Percentiles rank a stretch among this genome's conserved stretches.
Evolutionary conservation across 2,888 invertebrate genomes (phyloP).

Genomic region (Lithophane socia): DNA sequence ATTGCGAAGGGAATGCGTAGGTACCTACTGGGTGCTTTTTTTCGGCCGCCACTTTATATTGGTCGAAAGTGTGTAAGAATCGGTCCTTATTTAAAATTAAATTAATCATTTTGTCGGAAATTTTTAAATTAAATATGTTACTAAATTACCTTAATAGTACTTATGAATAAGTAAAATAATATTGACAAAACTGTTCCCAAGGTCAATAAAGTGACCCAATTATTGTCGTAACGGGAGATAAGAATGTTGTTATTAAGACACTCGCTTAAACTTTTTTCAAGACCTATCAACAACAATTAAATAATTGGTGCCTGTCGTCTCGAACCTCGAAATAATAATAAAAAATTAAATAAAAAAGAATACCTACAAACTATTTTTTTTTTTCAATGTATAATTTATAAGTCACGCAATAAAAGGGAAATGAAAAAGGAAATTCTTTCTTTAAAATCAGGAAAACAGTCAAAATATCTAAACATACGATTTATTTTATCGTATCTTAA

Average conservation of each 20-base stretch:
- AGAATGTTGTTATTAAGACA: background rate
- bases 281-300: background rate
- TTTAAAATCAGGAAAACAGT: slow-evolving; percentile 13
- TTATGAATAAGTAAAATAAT: background rate
- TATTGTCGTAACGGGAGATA: background rate
- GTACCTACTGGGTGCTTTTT: slow-evolving; percentile 43
- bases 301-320: too few species aligned
- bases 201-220: slow-evolving; percentile 10
- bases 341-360: background rate
- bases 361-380: background rate
- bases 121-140: too few species aligned
- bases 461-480: slow-evolving; percentile 20
- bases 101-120: background rate
- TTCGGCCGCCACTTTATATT: slow-evolving; percentile 41
- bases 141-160: background rate
- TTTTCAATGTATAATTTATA: background rate
- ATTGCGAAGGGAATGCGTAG: slow-evolving; percentile 48
- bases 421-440: background rate
- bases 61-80: slow-evolving; percentile 5
- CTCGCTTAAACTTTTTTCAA: background rate
- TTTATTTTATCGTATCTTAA: slow-evolving; percentile 59
- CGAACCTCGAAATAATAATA: background rate
- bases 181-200: slow-evolving; percentile 14
- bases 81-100: background rate
- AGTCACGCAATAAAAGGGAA: background rate